phyloP scores from a whole-genome alignment of 1,140 invertebrate genomes.

The Octopus sinensis region DNA sequence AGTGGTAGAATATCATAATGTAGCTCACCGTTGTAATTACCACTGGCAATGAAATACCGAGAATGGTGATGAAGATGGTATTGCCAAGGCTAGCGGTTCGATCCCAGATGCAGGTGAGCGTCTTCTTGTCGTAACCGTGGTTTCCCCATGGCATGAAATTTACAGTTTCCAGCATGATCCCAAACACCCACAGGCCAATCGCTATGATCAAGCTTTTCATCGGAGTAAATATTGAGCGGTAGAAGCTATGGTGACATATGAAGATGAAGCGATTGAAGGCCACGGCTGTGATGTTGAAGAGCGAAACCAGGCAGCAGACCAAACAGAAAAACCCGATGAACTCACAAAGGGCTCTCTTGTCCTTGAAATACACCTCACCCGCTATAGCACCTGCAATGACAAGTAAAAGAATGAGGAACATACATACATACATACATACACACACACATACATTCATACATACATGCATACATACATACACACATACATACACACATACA shows the following conservation, averaged over 20 bases:
- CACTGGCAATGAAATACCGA: slow-evolving; percentile 41
- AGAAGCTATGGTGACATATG: slow-evolving; percentile 39
- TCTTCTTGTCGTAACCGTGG: slow-evolving; percentile 45
- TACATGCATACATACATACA: too few species aligned
- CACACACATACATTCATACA: too few species aligned
- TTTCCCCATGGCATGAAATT: slow-evolving; percentile 40
- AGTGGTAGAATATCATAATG: slow-evolving; percentile 35
- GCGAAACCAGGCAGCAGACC: slow-evolving; percentile 39
- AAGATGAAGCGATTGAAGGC: slow-evolving; percentile 46
- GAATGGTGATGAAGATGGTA: slow-evolving; percentile 40
- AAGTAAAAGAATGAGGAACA: too few species aligned
- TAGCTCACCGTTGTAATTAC: slow-evolving; percentile 38
- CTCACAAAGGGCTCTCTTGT: slow-evolving; percentile 37
- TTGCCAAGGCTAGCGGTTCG: slow-evolving; percentile 43
- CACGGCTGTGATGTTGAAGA: slow-evolving; percentile 40
- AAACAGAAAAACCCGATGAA: slow-evolving; percentile 42
- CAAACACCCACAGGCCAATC: slow-evolving; percentile 31
- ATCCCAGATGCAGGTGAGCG: slow-evolving; percentile 44
- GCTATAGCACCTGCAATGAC: slow-evolving; percentile 34
- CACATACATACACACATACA: too few species aligned
- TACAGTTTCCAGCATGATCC: slow-evolving; percentile 28
- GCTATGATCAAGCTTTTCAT: slow-evolving; percentile 34
- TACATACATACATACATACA: too few species aligned
- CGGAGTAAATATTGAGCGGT: slow-evolving; percentile 38
- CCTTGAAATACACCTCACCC: slow-evolving; percentile 40